Evolutionary conservation across 1,140 invertebrate genomes (phyloP), one percentile per base, ranked within the genome.

Genomic region (Drosophila punjabiensis): DNA sequence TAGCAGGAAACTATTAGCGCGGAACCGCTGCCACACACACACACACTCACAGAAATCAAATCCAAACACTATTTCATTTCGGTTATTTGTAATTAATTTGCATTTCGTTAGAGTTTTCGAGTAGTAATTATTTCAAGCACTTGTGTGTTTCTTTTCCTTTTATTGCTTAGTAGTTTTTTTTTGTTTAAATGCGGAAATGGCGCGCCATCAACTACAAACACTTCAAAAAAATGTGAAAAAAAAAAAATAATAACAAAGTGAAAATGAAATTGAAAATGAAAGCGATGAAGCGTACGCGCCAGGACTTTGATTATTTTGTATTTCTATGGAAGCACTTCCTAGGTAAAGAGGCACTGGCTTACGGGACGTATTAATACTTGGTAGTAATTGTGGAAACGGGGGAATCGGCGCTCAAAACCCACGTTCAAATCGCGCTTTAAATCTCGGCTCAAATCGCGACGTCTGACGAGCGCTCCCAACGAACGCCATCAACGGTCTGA

Each of bases 401-500:
- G 18, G 5, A 35, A 9, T 28, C 37, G 24, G 48, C 47, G 33
- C 24, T 24, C 28, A 58, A 47, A 61, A 43, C 48, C 56, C 43
- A 61, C 58, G 55, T 68, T 68, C 50, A 56, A 45, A 43, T 69
- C 65, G 50, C 64, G 65, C 33, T 70, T 43, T 28, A 39, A 58
- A 35, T n/a, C 20, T 67, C 61, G 76, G 35, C 43, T 50, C 50
- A 58, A 74, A 73, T 58, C 82, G 85, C 84, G 81, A 79, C 85
- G 78, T 79, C 33, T 69, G 68, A 65, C 78, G 81, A 84, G 81
- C 85, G 84, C 67, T 88, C 81, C 66, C 68, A 79, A 60, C 74
- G 67, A 89, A 81, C 81, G 79, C 84, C 81, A 67, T 88, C 80
- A 83, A 88, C 85, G 81, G 79, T 85, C 86, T 89, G 85, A 89